phyloP scores from a whole-genome alignment of 2,113 vertebrate genomes.

The Castor canadensis region DNA sequence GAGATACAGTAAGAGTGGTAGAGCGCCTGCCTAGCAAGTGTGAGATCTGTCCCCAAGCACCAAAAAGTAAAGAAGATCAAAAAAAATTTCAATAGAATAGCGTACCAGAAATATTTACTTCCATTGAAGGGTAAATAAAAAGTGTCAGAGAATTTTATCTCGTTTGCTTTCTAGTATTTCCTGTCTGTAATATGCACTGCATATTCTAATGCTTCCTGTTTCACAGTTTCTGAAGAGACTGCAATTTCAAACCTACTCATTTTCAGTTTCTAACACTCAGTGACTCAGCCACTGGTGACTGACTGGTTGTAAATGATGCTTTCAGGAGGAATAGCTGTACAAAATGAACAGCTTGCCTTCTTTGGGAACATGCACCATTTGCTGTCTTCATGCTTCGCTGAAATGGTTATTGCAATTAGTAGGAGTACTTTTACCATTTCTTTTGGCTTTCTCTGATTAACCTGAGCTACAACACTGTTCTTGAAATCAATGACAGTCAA shows the following conservation, averaged over 20 bases:
- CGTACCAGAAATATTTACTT: neutral
- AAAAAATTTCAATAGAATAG: neutral
- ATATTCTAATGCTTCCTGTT: constrained; percentile 32
- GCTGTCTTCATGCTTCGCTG: constrained; percentile 40
- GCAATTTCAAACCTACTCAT: constrained; percentile 19
- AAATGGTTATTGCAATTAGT: constrained; percentile 60
- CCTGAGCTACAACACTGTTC: constrained; percentile 48
- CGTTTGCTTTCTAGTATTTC: constrained; percentile 50
- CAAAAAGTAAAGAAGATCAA: neutral
- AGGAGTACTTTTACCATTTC: constrained; percentile 50
- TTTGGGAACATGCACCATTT: neutral
- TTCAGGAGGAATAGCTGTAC: constrained; percentile 52
- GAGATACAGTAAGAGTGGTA: neutral
- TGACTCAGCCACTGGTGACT: constrained; percentile 2
- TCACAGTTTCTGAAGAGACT: constrained; percentile 39
- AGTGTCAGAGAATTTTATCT: neutral
- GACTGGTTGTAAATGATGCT: constrained; percentile 8
- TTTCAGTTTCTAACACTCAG: constrained; percentile 21
- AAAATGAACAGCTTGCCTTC: constrained; percentile 43
- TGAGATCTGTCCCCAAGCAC: neutral
- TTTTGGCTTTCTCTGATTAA: constrained; percentile 49
- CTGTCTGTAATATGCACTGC: neutral
- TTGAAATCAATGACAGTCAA: constrained; percentile 55
- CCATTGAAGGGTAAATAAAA: constrained; percentile 31
- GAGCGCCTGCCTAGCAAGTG: neutral